Percentiles rank a stretch among this genome's conserved stretches.
These are phyloP conservation scores for Malurus melanocephalus DNA, from an alignment of 2,113 vertebrate species.

Conservation along the genomic window DNA sequence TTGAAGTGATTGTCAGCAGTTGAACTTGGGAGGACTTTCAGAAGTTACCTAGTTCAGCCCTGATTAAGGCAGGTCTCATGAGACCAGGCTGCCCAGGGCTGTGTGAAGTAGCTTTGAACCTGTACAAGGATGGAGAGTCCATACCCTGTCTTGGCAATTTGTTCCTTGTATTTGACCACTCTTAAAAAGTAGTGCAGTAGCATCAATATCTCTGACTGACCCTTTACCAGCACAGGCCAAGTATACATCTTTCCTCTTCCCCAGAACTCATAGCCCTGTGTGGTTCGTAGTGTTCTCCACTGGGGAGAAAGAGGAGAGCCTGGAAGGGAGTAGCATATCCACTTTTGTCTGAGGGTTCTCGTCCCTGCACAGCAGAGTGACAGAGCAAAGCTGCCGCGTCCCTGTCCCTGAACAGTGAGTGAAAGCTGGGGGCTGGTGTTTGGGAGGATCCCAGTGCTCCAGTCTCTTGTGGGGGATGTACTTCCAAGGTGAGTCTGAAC, in stretches of 20 bases:
- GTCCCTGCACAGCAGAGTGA: neutral
- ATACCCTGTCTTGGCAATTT: neutral
- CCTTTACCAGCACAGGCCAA: neutral
- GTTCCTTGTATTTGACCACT: neutral
- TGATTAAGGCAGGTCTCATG: neutral
- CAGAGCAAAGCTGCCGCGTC: neutral
- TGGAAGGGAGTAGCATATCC: neutral
- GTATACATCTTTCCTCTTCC: neutral
- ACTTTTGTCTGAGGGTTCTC: neutral
- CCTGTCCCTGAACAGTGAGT: neutral
- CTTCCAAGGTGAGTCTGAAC: neutral
- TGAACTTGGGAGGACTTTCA: neutral
- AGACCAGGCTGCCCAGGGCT: neutral
- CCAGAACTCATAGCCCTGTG: neutral
- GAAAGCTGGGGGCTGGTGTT: neutral
- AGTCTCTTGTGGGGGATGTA: neutral
- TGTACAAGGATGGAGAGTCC: neutral
- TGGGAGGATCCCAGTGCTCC: neutral
- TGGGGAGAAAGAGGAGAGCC: neutral
- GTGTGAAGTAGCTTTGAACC: neutral
- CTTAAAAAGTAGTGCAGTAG: rapidly evolving
- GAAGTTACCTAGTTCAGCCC: neutral
- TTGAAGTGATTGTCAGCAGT: neutral
- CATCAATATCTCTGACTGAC: neutral
- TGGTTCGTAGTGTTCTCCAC: neutral